Percentiles rank a stretch among this genome's conserved stretches.
Evolutionary conservation across 2,113 vertebrate genomes (phyloP).

Genomic region (Phylloscopus whistleri): DNA sequence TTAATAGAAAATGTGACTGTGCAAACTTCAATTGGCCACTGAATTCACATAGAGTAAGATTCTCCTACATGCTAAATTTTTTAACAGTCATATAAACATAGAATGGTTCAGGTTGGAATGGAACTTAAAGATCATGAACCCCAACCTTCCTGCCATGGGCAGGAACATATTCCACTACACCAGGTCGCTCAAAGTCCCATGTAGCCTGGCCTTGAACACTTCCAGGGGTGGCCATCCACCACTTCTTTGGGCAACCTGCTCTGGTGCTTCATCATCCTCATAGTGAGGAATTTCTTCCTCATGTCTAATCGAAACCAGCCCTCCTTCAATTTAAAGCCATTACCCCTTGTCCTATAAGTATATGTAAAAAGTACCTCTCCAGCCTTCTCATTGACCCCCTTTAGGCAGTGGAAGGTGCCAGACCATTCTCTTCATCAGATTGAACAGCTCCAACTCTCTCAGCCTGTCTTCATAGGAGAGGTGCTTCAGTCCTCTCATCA

Average conservation of each 20-base stretch:
- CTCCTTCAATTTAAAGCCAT: not conserved
- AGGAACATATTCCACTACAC: not conserved
- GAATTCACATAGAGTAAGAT: not conserved
- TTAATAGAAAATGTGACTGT: not conserved
- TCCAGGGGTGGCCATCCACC: not conserved
- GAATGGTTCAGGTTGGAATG: not conserved
- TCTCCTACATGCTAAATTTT: not conserved
- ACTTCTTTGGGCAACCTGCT: not conserved
- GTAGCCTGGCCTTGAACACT: not conserved
- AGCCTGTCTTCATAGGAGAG: not conserved
- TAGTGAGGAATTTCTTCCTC: not conserved
- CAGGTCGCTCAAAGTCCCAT: not conserved
- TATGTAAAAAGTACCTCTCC: not conserved
- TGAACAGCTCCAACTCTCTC: not conserved
- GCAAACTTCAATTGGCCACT: not conserved
- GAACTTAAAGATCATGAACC: not conserved
- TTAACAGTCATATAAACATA: not conserved
- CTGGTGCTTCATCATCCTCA: not conserved
- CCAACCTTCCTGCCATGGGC: no score
- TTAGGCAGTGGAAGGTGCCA: not conserved
- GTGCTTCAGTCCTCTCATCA: not conserved
- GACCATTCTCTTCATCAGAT: fast-evolving
- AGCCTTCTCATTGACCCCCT: not conserved
- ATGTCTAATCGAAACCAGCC: not conserved
- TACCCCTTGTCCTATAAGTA: not conserved